Evolutionary conservation across 2,113 vertebrate species (phyloP).

Genomic region (Cervus canadensis): DNA sequence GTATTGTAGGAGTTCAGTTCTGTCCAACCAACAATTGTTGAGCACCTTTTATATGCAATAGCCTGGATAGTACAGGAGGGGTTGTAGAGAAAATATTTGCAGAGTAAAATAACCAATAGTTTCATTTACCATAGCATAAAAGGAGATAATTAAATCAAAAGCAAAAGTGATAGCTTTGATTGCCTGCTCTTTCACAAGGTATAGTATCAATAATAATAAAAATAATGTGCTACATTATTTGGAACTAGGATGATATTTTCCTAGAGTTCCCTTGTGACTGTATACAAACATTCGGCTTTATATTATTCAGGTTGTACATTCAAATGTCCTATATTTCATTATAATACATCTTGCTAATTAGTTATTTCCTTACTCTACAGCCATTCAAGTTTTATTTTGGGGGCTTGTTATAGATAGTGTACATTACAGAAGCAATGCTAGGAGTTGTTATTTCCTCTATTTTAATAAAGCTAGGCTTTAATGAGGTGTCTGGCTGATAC

Average conservation of each 20-base stretch:
- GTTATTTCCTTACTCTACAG: neutral
- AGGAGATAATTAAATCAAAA: neutral
- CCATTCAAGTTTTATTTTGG: slow-evolving; percentile 7
- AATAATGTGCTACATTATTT: neutral
- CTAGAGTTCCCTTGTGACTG: neutral
- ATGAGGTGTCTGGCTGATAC: slow-evolving; percentile 44
- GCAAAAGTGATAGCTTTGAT: neutral
- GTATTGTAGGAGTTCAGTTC: neutral
- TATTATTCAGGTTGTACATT: neutral
- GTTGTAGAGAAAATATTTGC: neutral
- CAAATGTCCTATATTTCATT: slow-evolving; percentile 9
- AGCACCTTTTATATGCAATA: neutral
- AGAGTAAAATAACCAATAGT: neutral
- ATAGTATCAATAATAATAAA: neutral
- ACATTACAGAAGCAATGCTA: neutral
- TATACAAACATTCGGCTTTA: neutral
- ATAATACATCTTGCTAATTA: slow-evolving; percentile 39
- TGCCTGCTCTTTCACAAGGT: neutral
- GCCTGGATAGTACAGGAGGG: neutral
- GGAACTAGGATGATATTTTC: neutral
- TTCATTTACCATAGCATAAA: neutral
- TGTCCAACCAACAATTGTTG: neutral
- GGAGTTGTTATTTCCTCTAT: neutral
- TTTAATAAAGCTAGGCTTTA: slow-evolving; percentile 49
- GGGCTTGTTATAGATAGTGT: neutral